Evolutionary conservation across 2,113 vertebrate genomes (phyloP), one percentile per base, ranked within the genome.

Genomic region (Pleuronectes platessa): DNA sequence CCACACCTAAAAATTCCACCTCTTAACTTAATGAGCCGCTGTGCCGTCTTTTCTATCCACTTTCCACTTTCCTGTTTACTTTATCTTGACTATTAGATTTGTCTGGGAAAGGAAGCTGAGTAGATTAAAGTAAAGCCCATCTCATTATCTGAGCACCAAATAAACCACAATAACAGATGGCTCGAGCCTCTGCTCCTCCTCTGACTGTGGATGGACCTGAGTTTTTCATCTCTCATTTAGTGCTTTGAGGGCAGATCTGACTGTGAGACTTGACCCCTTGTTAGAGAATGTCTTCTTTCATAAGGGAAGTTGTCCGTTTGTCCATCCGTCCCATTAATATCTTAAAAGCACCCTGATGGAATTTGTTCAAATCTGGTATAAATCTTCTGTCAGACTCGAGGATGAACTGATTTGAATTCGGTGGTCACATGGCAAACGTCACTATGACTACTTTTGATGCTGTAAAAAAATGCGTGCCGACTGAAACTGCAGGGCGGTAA

Each of bases 1-100:
- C 27, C 60, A 68, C 60, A 12, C 61, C 79, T 74, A 10, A 21
- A 67, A 70, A 69, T 56, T 35, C 58, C 23, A 31, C 47, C 68
- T 70, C 58, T 73, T 68, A 62, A 66, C 13, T 66, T 42, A 37
- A 70, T 70, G 27, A 86, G 60, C n/a, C 53, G 35, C 49, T 58
- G 26, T 35, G 10, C 6, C 49, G 72, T 31, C 45, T 75, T 31
- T 59, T 70, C 11, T 31, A 27, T 27, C 26, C 26, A 27, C 26
- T 31, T 31, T 12, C 40, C n/a, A 47, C 61, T 70, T 88, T 87
- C 79, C 77, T 84, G 70, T 88, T 89, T 71, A 84, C 63, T 40
- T 72, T 66, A 15, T 49, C 3, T 2, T 58, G 27, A 45, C 31
- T 64, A 31, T 68, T 31, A 71, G 42, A 82, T 79, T 77, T 72